Conservation (phyloP, 2,888 invertebrate species). For the Eretmocerus hayati region DNA sequence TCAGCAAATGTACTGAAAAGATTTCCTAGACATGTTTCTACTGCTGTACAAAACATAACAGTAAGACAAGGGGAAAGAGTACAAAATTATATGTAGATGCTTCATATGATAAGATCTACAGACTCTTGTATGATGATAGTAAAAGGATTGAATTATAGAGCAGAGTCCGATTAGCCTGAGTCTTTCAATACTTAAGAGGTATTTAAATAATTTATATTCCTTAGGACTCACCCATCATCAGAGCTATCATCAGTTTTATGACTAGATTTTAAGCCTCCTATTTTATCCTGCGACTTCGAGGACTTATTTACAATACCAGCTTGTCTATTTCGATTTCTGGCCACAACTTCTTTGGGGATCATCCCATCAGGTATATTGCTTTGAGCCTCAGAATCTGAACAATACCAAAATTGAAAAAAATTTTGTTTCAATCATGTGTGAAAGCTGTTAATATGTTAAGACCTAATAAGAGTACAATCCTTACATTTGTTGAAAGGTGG, state of each 20-base stretch:
- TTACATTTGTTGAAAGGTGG: constrained; percentile 31
- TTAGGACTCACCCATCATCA: constrained; percentile 49
- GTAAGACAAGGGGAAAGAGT: too few relatives aligned
- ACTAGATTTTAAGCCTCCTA: constrained; percentile 23
- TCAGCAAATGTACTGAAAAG: too few relatives aligned
- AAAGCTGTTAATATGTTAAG: neutral
- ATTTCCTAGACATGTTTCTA: too few relatives aligned
- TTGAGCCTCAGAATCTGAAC: constrained; percentile 31
- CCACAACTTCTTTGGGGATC: constrained; percentile 44
- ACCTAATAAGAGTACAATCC: too few relatives aligned
- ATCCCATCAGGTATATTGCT: constrained; percentile 42
- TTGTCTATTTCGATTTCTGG: constrained; percentile 40
- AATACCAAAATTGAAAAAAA: neutral
- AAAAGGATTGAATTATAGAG: too few relatives aligned
- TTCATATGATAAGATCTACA: too few relatives aligned
- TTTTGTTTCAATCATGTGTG: neutral
- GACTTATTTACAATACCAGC: constrained; percentile 31
- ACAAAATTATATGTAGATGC: too few relatives aligned
- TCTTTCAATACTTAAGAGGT: too few relatives aligned
- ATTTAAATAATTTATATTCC: neutral
- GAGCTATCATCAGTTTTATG: constrained; percentile 41
- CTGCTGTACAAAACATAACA: too few relatives aligned
- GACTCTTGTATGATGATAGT: too few relatives aligned
- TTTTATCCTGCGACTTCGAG: constrained; percentile 29
- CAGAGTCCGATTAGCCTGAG: too few relatives aligned